These are phyloP conservation scores for Dryas iulia DNA, from an alignment of 1,140 invertebrate species.

Conservation along the genomic window DNA sequence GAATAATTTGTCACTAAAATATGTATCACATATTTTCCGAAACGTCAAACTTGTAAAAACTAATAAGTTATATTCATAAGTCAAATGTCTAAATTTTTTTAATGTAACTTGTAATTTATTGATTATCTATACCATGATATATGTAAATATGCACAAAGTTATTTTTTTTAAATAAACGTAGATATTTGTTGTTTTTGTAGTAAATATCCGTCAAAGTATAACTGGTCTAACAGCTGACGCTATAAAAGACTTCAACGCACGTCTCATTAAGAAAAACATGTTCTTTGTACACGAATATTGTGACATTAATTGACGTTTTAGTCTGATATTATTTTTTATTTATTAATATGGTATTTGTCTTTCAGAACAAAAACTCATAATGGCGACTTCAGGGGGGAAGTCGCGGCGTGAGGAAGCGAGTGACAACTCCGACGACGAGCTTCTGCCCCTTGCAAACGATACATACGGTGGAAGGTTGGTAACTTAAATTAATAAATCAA, in stretches of 20 bases:
- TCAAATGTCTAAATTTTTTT: too few species aligned
- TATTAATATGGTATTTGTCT: background rate
- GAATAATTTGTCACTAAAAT: too few species aligned
- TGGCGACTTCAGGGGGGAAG: constrained; percentile 83
- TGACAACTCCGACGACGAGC: constrained; percentile 92
- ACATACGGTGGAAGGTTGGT: constrained; percentile 92
- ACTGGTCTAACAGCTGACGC: background rate
- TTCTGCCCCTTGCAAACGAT: constrained; percentile 89
- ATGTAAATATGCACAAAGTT: too few species aligned
- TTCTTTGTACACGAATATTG: background rate
- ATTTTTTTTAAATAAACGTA: background rate
- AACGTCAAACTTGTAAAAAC: too few species aligned
- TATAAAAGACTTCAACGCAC: constrained; percentile 32
- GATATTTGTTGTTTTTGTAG: background rate
- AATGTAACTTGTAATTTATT: too few species aligned
- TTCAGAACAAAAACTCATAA: constrained; percentile 33
- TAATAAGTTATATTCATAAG: too few species aligned
- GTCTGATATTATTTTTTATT: background rate
- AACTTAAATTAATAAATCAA: constrained; percentile 5
- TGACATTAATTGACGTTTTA: background rate
- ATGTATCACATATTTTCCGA: too few species aligned
- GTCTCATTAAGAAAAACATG: background rate
- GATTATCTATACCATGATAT: too few species aligned
- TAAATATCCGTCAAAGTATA: background rate
- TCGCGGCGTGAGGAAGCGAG: constrained; percentile 82